These are phyloP conservation scores for Elachura formosa DNA, from an alignment of 2,113 vertebrate species.

Conservation along the genomic window DNA sequence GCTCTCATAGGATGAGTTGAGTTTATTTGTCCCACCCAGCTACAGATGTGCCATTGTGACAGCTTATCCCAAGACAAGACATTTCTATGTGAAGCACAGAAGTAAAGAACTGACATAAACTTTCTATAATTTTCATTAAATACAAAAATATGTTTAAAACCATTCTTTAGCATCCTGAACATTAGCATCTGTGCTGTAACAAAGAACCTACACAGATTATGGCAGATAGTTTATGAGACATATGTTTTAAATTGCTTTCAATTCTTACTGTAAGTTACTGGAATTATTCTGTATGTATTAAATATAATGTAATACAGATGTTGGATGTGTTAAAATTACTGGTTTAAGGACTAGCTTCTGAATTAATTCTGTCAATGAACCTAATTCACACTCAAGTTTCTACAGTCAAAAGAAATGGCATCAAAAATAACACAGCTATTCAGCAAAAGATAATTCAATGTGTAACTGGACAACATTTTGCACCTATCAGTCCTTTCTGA, in stretches of 20 bases:
- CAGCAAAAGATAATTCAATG: neutral
- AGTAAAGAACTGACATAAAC: neutral
- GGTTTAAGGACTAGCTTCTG: neutral
- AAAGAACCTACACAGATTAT: neutral
- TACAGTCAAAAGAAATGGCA: neutral
- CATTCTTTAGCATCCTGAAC: neutral
- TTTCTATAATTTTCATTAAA: neutral
- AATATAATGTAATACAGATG: constrained; percentile 1
- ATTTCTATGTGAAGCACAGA: neutral
- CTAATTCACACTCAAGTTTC: neutral
- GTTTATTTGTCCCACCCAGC: neutral
- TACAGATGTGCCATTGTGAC: neutral
- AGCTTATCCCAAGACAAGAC: neutral
- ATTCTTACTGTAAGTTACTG: constrained; percentile 16
- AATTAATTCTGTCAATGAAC: neutral
- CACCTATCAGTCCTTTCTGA: neutral
- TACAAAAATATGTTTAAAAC: neutral
- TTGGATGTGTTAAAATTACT: constrained; percentile 6
- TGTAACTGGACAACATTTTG: neutral
- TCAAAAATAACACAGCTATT: neutral
- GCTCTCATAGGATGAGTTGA: neutral
- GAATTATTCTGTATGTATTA: constrained; percentile 30
- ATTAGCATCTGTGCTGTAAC: neutral
- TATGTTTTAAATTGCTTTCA: constrained; percentile 42
- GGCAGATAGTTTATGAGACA: neutral